Conservation (phyloP, 2,113 vertebrate species). For the Rhinolophus ferrumequinum region DNA sequence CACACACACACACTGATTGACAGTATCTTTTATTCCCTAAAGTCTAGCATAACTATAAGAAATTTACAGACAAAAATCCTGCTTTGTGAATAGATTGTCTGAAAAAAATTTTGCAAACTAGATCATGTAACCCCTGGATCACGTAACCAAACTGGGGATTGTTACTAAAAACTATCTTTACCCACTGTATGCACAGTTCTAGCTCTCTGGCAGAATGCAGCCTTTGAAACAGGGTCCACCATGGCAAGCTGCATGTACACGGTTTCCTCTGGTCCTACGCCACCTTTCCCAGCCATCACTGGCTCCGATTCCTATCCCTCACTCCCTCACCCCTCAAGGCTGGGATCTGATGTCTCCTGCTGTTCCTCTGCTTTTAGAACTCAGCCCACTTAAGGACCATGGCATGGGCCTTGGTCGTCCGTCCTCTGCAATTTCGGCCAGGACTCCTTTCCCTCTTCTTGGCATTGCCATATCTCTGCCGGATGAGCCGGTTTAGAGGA, state of each 20-base stretch:
- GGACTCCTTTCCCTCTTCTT: neutral
- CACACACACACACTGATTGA: neutral
- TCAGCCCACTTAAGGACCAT: neutral
- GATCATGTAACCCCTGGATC: neutral
- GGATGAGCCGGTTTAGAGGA: neutral
- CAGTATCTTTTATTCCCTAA: neutral
- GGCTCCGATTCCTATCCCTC: neutral
- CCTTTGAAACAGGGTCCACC: neutral
- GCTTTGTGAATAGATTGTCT: neutral
- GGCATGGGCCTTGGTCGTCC: neutral
- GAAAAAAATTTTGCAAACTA: conserved; percentile 1
- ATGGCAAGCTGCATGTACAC: neutral
- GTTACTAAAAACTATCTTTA: conserved; percentile 1
- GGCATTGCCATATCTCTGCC: neutral
- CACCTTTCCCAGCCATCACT: neutral
- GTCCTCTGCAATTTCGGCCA: neutral
- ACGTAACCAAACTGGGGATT: neutral
- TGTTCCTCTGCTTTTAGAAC: neutral
- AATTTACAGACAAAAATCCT: conserved; percentile 30
- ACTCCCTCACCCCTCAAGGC: neutral
- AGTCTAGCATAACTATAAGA: conserved; percentile 37
- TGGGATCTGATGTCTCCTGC: neutral
- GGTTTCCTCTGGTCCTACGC: neutral
- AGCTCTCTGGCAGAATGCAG: neutral
- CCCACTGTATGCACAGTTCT: neutral